Evolutionary conservation across 1,140 invertebrate genomes (phyloP), one percentile per base, ranked within the genome.

Genomic region (Phymastichus coffea): DNA sequence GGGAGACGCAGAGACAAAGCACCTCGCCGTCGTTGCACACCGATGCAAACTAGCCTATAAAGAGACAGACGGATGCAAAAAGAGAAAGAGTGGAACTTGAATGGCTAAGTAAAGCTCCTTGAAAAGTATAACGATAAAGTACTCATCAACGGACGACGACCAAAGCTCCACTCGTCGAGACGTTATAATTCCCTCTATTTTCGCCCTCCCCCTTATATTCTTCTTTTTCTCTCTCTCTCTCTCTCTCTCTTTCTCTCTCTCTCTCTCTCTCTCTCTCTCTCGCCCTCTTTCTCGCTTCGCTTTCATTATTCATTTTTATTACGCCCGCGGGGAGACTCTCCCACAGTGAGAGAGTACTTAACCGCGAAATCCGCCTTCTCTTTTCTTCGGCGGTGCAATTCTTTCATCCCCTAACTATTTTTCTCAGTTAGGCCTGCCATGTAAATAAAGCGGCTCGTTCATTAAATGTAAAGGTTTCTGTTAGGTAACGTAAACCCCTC

Each of bases 291-390:
- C 37, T 15, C 28, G 6, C 28, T 44, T 2, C 33, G 23, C 14
- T 55, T 44, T 44, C 52, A 55, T 55, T 55, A 55, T 44, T 55
- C 52, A 55, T 44, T 55, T 55, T 44, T 33, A 55, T 55, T 41
- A 41, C 37, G 37, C n/a, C 22, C 17, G 2, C 4, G 9, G 38
- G 17, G 38, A 41, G 25, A 41, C 2, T 4, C 20, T 14, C 14
- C 6, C n/a, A n/a, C n/a, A n/a, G n/a, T n/a, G n/a, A n/a, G n/a
- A n/a, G n/a, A n/a, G n/a, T n/a, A n/a, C n/a, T n/a, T n/a, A n/a
- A n/a, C n/a, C n/a, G n/a, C n/a, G n/a, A n/a, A n/a, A n/a, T n/a
- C n/a, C n/a, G n/a, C n/a, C n/a, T n/a, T n/a, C n/a, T n/a, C n/a
- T n/a, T n/a, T n/a, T n/a, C n/a, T n/a, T n/a, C n/a, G n/a, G n/a